Evolutionary conservation across 2,797 vertebrate species (phyloP), one percentile per base, ranked within the genome.

Genomic region (Acipenser transmontanus): DNA sequence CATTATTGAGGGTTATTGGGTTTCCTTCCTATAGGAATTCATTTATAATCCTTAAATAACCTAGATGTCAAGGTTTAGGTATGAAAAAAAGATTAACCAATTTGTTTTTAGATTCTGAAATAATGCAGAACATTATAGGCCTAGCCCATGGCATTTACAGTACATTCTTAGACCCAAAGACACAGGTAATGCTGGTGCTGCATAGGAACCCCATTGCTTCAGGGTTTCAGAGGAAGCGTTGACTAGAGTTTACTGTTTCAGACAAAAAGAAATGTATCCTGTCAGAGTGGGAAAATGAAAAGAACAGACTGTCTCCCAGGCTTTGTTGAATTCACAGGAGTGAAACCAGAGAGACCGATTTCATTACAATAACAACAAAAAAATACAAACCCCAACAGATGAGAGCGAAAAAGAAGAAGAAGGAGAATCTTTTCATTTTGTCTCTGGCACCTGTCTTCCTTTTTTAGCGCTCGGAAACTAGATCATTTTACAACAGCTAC

Each of bases 1-100:
- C n/a, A n/a, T 34, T 52, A 52, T 57, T 57, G 12, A n/a, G 9
- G 12, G 14, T 2, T 57, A 13, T 57, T n/a, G 54, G 7, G 6
- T 57, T 57, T 57, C 54, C 12, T 57, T 57, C 54, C 54, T 57
- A 7, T n/a, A 11, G 54, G 54, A 57, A 11, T 7, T 57, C 5
- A 57, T 57, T 57, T n/a, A 57, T 57, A 10, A 57, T 57, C 54
- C 12, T 57, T 57, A 57, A 57, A 57, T 57, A n/a, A n/a, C 54
- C 12, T 13, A n/a, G 11, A 13, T 57, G 12, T 11, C 54, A 57
- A 57, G 54, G 54, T 7, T 57, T 13, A n/a, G 12, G 7, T 57
- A 13, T 57, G 12, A 57, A 57, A 11, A 57, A 57, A 57, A 12
- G 51, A 52, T 52, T 4, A 8, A 57, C 11, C 54, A 57, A 14